These are phyloP conservation scores for Xiphophorus hellerii DNA, from an alignment of 2,113 vertebrate species.

Conservation along the genomic window DNA sequence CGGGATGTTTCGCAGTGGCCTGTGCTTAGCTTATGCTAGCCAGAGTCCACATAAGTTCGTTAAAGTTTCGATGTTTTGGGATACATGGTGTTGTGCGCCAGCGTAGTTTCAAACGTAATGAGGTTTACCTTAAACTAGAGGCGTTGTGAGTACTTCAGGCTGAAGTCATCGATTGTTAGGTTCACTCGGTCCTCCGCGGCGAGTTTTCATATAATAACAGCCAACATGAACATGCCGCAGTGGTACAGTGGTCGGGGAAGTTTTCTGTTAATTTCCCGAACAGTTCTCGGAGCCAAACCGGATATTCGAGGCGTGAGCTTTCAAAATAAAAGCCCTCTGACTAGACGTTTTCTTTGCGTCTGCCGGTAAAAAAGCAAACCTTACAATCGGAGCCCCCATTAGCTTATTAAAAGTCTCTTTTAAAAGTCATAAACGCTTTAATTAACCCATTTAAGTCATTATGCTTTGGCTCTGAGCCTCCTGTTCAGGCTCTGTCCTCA, in stretches of 20 bases:
- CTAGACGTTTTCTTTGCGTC: neutral
- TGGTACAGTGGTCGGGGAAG: no score
- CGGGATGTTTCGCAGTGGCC: neutral
- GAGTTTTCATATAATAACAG: neutral
- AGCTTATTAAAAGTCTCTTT: no score
- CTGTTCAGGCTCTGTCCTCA: neutral
- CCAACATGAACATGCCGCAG: no score
- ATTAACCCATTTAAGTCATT: neutral
- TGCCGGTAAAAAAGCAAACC: no score
- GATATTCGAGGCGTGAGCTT: neutral
- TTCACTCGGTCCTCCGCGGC: neutral
- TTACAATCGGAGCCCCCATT: no score
- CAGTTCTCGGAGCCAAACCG: neutral
- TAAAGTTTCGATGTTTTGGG: constrained; percentile 1
- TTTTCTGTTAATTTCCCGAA: no score
- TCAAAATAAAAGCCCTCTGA: constrained; percentile 39
- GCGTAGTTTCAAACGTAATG: neutral
- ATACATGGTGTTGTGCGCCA: neutral
- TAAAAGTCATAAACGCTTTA: neutral
- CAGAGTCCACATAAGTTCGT: neutral
- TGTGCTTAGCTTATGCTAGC: constrained; percentile 33
- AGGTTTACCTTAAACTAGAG: constrained; percentile 14
- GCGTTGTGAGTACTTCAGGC: neutral
- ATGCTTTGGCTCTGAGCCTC: no score
- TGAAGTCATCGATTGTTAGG: neutral